Evolutionary conservation across 1,140 invertebrate species (phyloP).

Genomic region (Stegodyphus dumicola): DNA sequence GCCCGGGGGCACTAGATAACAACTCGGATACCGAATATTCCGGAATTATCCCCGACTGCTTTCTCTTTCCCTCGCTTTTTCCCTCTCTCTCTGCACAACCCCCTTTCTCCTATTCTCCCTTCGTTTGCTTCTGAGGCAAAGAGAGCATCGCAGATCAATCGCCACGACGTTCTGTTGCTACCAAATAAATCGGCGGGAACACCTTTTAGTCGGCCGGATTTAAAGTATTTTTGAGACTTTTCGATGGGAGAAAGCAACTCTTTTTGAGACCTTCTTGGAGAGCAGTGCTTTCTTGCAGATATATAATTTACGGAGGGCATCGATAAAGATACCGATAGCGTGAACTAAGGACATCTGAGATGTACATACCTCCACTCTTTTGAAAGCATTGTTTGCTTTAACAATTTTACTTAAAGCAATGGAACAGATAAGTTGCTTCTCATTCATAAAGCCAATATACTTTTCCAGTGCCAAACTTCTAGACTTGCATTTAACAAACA

Average conservation of each 20-base stretch:
- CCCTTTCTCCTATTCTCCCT: not conserved
- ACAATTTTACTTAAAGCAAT: too few species aligned
- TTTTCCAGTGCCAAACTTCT: too few species aligned
- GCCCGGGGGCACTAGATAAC: constrained; percentile 57
- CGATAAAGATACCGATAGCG: too few species aligned
- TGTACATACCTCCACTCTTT: too few species aligned
- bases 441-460: too few species aligned
- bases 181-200: constrained; percentile 54
- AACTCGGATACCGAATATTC: constrained; percentile 56
- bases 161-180: constrained; percentile 12
- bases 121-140: constrained; percentile 18
- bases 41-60: constrained; percentile 44
- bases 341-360: too few species aligned
- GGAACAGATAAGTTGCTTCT: too few species aligned
- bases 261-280: not conserved
- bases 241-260: constrained; percentile 12
- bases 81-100: not conserved
- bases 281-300: not conserved
- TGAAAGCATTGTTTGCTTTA: too few species aligned
- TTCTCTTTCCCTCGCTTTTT: constrained; percentile 13
- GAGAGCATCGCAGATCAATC: constrained; percentile 51
- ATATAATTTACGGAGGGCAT: too few species aligned
- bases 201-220: constrained; percentile 50
- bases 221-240: constrained; percentile 53
- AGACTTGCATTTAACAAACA: too few species aligned